Base-by-base conservation (phyloP, 2,888 invertebrate species). In the Diplolepis rosae region DNA sequence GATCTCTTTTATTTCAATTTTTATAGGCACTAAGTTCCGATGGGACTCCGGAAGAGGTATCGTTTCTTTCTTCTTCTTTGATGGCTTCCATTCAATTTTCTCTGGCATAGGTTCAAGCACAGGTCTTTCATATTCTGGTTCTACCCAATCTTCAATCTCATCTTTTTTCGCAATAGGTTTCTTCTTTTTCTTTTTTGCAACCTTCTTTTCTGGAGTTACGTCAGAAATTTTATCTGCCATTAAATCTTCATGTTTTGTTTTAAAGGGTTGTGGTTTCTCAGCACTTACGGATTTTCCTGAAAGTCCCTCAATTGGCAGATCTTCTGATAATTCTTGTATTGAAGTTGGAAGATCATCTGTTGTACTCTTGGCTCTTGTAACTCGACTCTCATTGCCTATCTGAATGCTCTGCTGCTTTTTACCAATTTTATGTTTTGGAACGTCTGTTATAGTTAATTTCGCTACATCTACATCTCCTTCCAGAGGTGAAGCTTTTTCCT, bases 351-450 rank as follows among this genome's bases (percentile, higher is more conserved):
- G 9, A 56, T 32, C 65, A 66, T 66, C 66, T 79, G 90, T 89
- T 45, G 90, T 89, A 77, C 86, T 86, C 28, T 89, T 89, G 48
- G 85, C 83, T 1, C 22, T 65, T 50, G 6, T 7, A 2, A 72
- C 77, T 30, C 81, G 79, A 77, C 80, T 76, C 22, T 81, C 80
- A 73, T 84, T 82, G 72, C 90, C 89, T 1, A 89, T 88, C 15
- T 85, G 84, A 24, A 87, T 79, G 76, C 80, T 76, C 28, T 81
- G 80, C 74, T 85, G 82, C 72, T 90, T 89, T 1, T 89, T 73
- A 75, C 72, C 65, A 52, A 72, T 24, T 81, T 79, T 50, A 72
- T 83, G 81, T 71, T 83, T 76, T 7, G 75, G 74, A 22, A 56
- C 79, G 15, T 70, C 70, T 70, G 69, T 51, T 70, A 79, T 54